Evolutionary conservation across 2,113 vertebrate species (phyloP).

Genomic region (Salvelinus sp.): DNA sequence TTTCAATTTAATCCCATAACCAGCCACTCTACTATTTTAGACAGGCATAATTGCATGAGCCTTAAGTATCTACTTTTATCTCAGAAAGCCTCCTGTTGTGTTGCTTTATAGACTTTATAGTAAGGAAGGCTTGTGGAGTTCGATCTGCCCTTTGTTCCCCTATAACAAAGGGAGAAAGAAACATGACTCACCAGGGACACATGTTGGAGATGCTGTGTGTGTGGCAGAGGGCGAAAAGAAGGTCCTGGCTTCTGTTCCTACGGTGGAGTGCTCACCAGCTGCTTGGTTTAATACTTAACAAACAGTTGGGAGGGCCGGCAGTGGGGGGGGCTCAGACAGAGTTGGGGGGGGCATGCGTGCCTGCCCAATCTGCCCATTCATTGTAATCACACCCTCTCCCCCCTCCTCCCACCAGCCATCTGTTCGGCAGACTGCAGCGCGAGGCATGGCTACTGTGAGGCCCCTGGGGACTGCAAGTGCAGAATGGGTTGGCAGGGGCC

Average conservation of each 20-base stretch:
- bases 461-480: conserved; percentile 83
- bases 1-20: background rate
- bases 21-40: background rate
- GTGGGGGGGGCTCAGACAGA: background rate
- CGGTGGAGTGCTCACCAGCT: conserved; percentile 71
- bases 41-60: too few species aligned
- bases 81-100: too few species aligned
- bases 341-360: conserved; percentile 6
- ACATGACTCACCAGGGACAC: background rate
- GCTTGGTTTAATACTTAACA: conserved; percentile 68
- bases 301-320: conserved; percentile 45
- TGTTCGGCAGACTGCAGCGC: conserved; percentile 83
- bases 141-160: background rate
- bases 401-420: conserved; percentile 62
- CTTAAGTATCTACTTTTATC: background rate
- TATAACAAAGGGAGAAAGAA: conserved; percentile 4
- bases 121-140: background rate
- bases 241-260: conserved; percentile 35
- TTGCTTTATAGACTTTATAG: too few species aligned
- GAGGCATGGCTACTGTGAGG: conserved; percentile 84
- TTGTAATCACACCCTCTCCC: background rate
- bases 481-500: conserved; percentile 87
- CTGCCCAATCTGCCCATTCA: background rate
- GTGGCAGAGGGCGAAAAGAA: background rate
- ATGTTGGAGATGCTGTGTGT: conserved; percentile 7